Percentiles rank a stretch among this genome's conserved stretches.
These are phyloP conservation scores for Penaeus chinensis DNA, from an alignment of 1,140 invertebrate genomes.

Conservation along the genomic window DNA sequence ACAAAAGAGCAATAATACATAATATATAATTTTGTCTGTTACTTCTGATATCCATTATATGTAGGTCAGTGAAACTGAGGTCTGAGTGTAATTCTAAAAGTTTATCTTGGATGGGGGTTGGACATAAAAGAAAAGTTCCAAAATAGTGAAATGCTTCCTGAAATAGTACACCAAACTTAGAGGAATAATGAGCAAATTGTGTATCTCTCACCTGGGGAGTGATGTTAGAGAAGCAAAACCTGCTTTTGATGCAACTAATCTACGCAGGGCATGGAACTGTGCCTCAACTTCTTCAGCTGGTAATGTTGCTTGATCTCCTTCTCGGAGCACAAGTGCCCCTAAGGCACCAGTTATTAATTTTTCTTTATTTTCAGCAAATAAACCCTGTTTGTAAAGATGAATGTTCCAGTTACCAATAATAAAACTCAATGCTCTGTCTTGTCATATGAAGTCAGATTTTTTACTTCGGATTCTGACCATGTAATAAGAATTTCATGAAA, in stretches of 20 bases:
- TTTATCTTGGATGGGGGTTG: too few relatives aligned
- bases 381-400: constrained; percentile 74
- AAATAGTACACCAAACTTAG: not conserved
- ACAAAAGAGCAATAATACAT: too few relatives aligned
- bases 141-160: not conserved
- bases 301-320: constrained; percentile 71
- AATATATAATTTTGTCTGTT: too few relatives aligned
- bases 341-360: constrained; percentile 89
- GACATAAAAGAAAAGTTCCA: not conserved
- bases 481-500: too few relatives aligned
- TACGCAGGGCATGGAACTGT: constrained; percentile 92
- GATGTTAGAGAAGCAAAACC: constrained; percentile 97
- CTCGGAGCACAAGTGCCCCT: constrained; percentile 79
- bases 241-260: constrained; percentile 95
- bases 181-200: not conserved
- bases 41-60: too few relatives aligned
- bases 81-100: too few relatives aligned
- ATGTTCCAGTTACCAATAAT: not conserved
- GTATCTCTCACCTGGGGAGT: constrained; percentile 78
- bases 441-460: not conserved
- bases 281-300: constrained; percentile 82
- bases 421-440: too few relatives aligned
- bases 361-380: constrained; percentile 99
- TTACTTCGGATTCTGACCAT: too few relatives aligned
- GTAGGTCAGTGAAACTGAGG: too few relatives aligned